A percentile compares a stretch with the other conserved stretches of the same genome.
Evolutionary conservation across 2,888 invertebrate species (phyloP).

Genomic region (Piscicola geometra): DNA sequence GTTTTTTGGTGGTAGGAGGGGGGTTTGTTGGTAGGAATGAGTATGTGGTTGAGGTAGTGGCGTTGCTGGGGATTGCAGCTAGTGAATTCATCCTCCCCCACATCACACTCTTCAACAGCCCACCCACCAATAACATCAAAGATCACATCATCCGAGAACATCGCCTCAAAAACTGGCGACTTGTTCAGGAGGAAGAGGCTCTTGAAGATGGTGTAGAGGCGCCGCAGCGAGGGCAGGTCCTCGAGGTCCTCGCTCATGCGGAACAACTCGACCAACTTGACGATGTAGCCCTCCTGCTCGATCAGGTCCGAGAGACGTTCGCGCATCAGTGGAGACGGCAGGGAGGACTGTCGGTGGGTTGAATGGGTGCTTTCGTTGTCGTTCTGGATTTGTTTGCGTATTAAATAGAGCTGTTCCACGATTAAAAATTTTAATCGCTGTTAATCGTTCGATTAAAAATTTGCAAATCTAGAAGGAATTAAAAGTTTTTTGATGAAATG

Average conservation of each 20-base stretch:
- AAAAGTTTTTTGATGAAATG: too few species aligned
- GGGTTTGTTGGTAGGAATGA: too few species aligned
- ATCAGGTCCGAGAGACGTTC: slow-evolving; percentile 89
- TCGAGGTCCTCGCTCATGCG: slow-evolving; percentile 95
- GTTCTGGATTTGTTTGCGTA: background rate
- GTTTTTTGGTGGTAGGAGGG: too few species aligned
- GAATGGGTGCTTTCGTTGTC: background rate
- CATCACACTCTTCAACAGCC: too few species aligned
- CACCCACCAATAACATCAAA: slow-evolving; percentile 72
- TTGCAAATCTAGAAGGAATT: too few species aligned
- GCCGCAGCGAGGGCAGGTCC: slow-evolving; percentile 78
- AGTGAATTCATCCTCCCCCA: too few species aligned
- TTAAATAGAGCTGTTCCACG: too few species aligned
- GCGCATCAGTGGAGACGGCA: slow-evolving; percentile 81
- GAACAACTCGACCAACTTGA: slow-evolving; percentile 80
- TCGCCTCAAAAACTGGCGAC: slow-evolving; percentile 90
- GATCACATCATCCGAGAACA: slow-evolving; percentile 91
- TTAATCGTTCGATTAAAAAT: too few species aligned
- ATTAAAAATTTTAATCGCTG: too few species aligned
- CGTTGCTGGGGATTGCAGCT: too few species aligned
- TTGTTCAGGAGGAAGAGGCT: slow-evolving; percentile 97
- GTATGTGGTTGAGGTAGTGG: too few species aligned
- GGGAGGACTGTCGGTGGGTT: slow-evolving; percentile 50
- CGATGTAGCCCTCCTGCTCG: slow-evolving; percentile 89
- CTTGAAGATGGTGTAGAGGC: slow-evolving; percentile 94